phyloP scores from a whole-genome alignment of 2,797 vertebrate genomes.

The Paratrypauchen microcephalus region DNA sequence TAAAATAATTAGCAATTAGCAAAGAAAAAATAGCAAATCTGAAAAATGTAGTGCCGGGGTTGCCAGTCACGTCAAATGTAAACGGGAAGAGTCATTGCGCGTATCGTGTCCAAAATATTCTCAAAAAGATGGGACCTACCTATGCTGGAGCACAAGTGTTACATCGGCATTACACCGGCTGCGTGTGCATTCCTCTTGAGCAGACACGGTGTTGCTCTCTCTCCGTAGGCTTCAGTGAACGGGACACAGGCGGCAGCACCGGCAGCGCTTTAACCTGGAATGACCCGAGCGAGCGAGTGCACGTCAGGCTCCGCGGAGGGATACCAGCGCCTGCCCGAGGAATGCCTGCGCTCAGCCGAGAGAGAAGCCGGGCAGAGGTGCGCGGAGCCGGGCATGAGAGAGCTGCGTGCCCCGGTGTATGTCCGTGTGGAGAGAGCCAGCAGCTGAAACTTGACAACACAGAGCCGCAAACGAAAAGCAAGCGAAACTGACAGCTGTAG shows the following conservation, averaged over 20 bases:
- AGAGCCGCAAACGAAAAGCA: slow-evolving; percentile 46
- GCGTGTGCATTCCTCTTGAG: slow-evolving; percentile 59
- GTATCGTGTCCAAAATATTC: slow-evolving; percentile 22
- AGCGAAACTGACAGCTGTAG: slow-evolving; percentile 39
- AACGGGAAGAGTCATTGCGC: slow-evolving; percentile 48
- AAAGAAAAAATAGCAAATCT: too few species aligned
- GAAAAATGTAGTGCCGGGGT: not conserved
- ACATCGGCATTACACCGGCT: slow-evolving; percentile 43
- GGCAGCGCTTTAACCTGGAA: slow-evolving; percentile 67
- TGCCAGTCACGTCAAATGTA: slow-evolving; percentile 15
- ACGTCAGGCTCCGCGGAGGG: slow-evolving; percentile 42
- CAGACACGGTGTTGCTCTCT: slow-evolving; percentile 38
- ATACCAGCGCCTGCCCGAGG: slow-evolving; percentile 11
- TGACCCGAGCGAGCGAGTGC: slow-evolving; percentile 64
- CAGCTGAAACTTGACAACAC: slow-evolving; percentile 56
- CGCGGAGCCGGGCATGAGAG: not conserved
- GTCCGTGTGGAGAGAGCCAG: not conserved
- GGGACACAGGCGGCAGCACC: slow-evolving; percentile 45
- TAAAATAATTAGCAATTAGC: slow-evolving; percentile 14
- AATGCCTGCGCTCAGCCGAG: not conserved
- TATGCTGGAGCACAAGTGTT: slow-evolving; percentile 55
- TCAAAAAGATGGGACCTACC: slow-evolving; percentile 53
- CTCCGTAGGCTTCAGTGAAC: slow-evolving; percentile 49
- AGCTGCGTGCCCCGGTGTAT: slow-evolving; percentile 8
- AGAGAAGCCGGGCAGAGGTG: not conserved